These are phyloP conservation scores for Chrysemys picta DNA, from an alignment of 2,113 vertebrate species.

Conservation along the genomic window DNA sequence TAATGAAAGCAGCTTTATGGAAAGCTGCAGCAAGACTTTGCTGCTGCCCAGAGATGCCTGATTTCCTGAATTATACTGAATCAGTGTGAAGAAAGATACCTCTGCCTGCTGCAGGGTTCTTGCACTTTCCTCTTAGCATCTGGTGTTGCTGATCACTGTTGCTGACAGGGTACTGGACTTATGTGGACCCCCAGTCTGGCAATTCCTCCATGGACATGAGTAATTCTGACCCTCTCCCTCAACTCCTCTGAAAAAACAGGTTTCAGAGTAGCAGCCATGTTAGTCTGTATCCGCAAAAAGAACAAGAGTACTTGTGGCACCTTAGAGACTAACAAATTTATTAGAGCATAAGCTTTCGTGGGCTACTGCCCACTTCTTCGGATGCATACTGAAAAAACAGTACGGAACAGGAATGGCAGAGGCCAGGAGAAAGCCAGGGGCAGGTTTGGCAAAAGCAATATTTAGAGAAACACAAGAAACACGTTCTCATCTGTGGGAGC, in stretches of 20 bases:
- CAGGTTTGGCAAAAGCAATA: not conserved
- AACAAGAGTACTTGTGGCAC: too few species aligned
- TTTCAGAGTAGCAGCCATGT: too few species aligned
- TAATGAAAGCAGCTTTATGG: not conserved
- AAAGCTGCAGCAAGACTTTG: not conserved
- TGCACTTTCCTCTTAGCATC: rapidly evolving
- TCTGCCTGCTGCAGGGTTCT: rapidly evolving
- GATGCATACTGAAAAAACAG: not conserved
- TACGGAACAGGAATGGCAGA: not conserved
- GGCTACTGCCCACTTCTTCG: too few species aligned
- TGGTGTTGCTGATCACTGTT: not conserved
- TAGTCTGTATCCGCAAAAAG: too few species aligned
- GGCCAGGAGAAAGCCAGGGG: not conserved
- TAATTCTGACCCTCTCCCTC: not conserved
- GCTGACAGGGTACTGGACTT: not conserved
- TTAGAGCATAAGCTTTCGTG: too few species aligned
- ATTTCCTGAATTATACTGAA: not conserved
- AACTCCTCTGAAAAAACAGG: not conserved
- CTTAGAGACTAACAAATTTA: too few species aligned
- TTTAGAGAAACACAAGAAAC: not conserved
- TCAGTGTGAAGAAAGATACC: not conserved
- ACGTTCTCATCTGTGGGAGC: not conserved
- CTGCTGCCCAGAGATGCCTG: rapidly evolving
- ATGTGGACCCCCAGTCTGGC: not conserved
- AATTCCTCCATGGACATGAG: not conserved